phyloP scores from a whole-genome alignment of 2,888 invertebrate species.

The Plusia festucae region DNA sequence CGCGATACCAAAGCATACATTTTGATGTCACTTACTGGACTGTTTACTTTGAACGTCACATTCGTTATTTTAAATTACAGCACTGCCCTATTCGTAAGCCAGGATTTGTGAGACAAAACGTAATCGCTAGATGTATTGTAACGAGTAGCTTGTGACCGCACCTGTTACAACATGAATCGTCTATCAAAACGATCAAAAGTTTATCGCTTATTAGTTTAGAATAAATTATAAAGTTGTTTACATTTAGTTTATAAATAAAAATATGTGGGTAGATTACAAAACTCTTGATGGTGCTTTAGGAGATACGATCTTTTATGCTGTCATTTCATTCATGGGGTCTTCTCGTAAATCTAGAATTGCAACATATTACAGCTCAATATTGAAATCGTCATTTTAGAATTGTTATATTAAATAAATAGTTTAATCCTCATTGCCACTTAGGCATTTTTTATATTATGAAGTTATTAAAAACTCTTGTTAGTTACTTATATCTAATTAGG shows the following conservation, averaged over 20 bases:
- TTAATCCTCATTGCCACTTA: too few relatives aligned
- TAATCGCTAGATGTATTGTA: conserved; percentile 32
- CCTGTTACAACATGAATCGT: conserved; percentile 39
- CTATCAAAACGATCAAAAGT: conserved; percentile 41
- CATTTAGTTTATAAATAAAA: conserved; percentile 31
- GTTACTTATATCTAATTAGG: too few relatives aligned
- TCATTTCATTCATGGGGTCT: conserved; percentile 12
- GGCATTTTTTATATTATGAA: too few relatives aligned
- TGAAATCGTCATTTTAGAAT: too few relatives aligned
- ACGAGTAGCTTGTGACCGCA: conserved; percentile 19
- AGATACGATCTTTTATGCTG: conserved; percentile 34
- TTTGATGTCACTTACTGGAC: background rate
- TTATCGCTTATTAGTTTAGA: conserved; percentile 43
- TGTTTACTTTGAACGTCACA: conserved; percentile 14
- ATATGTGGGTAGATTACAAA: conserved; percentile 40
- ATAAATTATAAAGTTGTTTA: conserved; percentile 49
- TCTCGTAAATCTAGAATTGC: conserved; percentile 35
- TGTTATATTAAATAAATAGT: too few relatives aligned
- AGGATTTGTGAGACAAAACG: conserved; percentile 16
- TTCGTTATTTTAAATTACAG: conserved; percentile 15
- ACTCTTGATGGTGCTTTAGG: conserved; percentile 22
- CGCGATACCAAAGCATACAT: background rate
- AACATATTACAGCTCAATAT: too few relatives aligned
- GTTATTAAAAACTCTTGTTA: too few relatives aligned
- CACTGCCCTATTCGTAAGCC: background rate